Base-by-base conservation (phyloP, 2,888 invertebrate species). In the Phrixothrix hirtus region DNA sequence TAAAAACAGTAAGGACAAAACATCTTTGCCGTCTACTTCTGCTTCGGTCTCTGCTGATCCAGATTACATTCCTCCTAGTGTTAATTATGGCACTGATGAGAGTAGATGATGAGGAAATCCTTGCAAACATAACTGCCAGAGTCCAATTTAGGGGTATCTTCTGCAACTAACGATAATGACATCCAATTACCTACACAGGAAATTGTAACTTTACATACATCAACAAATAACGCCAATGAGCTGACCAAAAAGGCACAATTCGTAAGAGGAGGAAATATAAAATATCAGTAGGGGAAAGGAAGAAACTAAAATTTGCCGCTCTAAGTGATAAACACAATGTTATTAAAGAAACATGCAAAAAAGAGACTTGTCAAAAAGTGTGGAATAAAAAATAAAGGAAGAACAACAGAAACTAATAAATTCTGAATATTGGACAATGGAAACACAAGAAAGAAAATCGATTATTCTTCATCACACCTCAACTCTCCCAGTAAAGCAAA, bases 391-490 rank as follows among this genome's bases (percentile, higher is more conserved):
- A 36, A 36, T 36, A 36, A 5, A 17, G 21, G 25, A 16, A 36
- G 21, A 36, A 36, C 36, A 35, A 35, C 16, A 25, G 16, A 25
- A 37, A 37, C 25, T 3, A 21, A 17, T 17, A 37, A 37, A 37
- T 38, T 38, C 27, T 38, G 27, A 38, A 27, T 13, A 26, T 38
- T 27, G 38, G 38, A 38, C 26, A 38, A 38, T 38, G 38, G 27
- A 25, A 38, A 10, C 26, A 38, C 6, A 37, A 37, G 37, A 37
- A 1, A 38, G 38, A 38, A 38, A 38, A 27, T 26, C n/a, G n/a
- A n/a, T n/a, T n/a, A n/a, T n/a, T n/a, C n/a, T n/a, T n/a, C n/a
- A n/a, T n/a, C n/a, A n/a, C n/a, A n/a, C n/a, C n/a, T n/a, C n/a
- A n/a, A n/a, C n/a, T n/a, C n/a, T n/a, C n/a, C n/a, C n/a, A n/a